Conservation (phyloP, 2,888 invertebrate genomes). For the Ceraclea dissimilis region DNA sequence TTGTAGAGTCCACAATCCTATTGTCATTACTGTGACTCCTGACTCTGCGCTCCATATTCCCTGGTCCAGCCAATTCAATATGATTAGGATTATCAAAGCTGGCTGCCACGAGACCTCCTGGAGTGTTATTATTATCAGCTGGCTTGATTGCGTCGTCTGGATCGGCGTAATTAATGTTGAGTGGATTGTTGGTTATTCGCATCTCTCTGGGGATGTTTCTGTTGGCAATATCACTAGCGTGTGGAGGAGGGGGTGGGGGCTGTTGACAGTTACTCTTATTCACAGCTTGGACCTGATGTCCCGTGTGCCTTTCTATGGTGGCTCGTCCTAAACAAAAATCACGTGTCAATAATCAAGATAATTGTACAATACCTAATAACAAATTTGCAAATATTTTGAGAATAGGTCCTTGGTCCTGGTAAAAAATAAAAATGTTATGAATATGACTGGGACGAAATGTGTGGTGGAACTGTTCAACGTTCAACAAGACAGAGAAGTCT, state of each 20-base stretch:
- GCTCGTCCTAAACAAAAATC: conserved; percentile 48
- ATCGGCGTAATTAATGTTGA: conserved; percentile 61
- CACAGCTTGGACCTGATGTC: conserved; percentile 39
- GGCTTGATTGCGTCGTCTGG: conserved; percentile 52
- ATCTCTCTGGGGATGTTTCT: conserved; percentile 46
- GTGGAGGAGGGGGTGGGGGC: conserved; percentile 18
- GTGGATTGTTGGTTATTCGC: conserved; percentile 72
- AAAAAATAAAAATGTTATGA: too few relatives aligned
- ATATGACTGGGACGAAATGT: too few relatives aligned
- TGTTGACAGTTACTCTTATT: conserved; percentile 36
- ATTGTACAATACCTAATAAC: too few relatives aligned
- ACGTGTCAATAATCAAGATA: not conserved
- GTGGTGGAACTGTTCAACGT: too few relatives aligned
- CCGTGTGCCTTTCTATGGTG: conserved; percentile 50
- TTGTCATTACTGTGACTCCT: conserved; percentile 28
- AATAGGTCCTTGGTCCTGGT: too few relatives aligned
- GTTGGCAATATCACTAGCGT: conserved; percentile 31
- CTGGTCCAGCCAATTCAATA: conserved; percentile 57
- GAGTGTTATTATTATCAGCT: conserved; percentile 35
- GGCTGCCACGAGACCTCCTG: conserved; percentile 51
- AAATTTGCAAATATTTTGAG: too few relatives aligned
- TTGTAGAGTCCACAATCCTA: conserved; percentile 55
- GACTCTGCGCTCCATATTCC: conserved; percentile 33
- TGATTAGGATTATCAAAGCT: conserved; percentile 71
- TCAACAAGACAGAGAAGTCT: too few relatives aligned